A percentile compares a stretch with the other conserved stretches of the same genome.
Evolutionary conservation across 2,888 invertebrate species (phyloP).

Genomic region (Eledone cirrhosa): DNA sequence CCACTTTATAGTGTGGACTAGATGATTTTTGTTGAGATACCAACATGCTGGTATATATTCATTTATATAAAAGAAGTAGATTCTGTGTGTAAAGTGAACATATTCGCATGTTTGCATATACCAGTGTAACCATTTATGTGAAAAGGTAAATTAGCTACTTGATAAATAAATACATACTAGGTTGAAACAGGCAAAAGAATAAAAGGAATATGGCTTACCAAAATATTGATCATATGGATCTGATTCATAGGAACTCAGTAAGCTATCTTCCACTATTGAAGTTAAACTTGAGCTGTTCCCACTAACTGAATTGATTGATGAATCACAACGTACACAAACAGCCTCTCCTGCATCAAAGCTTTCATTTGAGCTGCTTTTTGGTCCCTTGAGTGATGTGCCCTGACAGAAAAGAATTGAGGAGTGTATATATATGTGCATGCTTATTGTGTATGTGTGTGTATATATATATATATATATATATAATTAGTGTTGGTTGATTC

Average conservation of each 20-base stretch:
- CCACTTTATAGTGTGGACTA: too few species aligned
- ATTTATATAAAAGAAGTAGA: too few species aligned
- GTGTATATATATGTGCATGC: too few species aligned
- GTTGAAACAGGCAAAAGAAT: background rate
- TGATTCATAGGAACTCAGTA: too few species aligned
- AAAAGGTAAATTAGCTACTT: background rate
- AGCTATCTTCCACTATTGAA: constrained; percentile 38
- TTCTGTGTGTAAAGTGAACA: constrained; percentile 31
- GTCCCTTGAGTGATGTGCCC: constrained; percentile 58
- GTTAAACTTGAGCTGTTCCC: constrained; percentile 63
- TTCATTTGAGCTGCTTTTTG: constrained; percentile 44
- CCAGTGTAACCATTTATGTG: background rate
- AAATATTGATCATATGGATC: too few species aligned
- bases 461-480: too few species aligned
- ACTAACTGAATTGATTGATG: constrained; percentile 48
- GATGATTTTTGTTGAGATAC: too few species aligned
- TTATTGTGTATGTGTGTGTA: too few species aligned
- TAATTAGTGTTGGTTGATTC: too few species aligned
- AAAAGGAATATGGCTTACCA: background rate
- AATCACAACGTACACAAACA: constrained; percentile 56
- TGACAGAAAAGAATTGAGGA: constrained; percentile 31
- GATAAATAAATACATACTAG: background rate
- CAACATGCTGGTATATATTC: too few species aligned
- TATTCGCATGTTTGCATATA: constrained; percentile 32
- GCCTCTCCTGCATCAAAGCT: constrained; percentile 55